These are phyloP conservation scores for Microhierax caerulescens DNA, from an alignment of 2,797 vertebrate species.

Conservation along the genomic window DNA sequence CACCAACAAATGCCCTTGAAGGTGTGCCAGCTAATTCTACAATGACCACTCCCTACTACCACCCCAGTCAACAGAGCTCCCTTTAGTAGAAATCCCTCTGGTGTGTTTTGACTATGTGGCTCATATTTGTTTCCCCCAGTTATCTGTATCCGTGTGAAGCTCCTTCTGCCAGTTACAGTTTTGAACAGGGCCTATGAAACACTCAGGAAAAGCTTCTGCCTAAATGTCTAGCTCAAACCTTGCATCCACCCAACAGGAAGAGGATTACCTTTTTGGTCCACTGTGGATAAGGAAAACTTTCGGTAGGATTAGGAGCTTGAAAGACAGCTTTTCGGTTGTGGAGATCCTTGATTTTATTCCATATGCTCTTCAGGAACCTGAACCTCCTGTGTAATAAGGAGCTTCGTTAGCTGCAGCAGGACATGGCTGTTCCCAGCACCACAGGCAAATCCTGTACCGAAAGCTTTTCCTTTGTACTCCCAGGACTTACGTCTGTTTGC, in stretches of 20 bases:
- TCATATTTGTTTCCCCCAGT: neutral
- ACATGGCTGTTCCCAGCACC: neutral
- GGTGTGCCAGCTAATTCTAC: neutral
- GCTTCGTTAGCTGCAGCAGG: neutral
- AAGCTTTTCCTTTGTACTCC: neutral
- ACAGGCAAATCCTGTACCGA: neutral
- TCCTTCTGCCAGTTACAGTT: neutral
- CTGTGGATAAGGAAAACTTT: neutral
- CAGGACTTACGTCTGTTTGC: conserved; percentile 55
- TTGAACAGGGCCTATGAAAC: neutral
- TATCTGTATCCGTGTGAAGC: neutral
- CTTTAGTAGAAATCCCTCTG: neutral
- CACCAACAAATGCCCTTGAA: neutral
- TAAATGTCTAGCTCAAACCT: neutral
- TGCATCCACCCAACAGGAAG: neutral
- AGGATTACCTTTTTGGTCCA: conserved; percentile 61
- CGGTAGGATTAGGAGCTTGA: neutral
- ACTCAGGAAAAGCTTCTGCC: neutral
- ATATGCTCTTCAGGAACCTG: conserved; percentile 54
- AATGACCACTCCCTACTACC: neutral
- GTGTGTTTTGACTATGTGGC: accelerated
- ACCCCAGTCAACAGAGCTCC: neutral
- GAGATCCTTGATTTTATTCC: conserved; percentile 25
- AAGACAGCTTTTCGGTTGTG: accelerated
- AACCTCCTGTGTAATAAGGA: conserved; percentile 59